Base-by-base conservation (phyloP, 1,140 invertebrate species). In the Chironomus tepperi region DNA sequence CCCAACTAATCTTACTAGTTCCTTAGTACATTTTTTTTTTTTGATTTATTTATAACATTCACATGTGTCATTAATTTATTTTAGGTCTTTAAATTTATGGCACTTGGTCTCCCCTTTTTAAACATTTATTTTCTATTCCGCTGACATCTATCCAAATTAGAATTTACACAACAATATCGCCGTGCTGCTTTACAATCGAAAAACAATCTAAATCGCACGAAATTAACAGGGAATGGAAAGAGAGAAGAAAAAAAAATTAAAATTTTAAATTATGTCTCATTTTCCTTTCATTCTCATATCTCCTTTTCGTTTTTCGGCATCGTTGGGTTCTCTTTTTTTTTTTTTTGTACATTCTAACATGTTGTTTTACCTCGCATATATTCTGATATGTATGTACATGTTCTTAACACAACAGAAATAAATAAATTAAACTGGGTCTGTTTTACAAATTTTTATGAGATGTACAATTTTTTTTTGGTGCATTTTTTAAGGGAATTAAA, bases 201-300 rank as follows among this genome's bases (percentile, higher is more conserved):
- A 57, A 57, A 70, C 65, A 70, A 70, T 70, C 9, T 21, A 70
- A 70, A 70, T 70, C 65, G 65, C 65, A 21, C 65, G 15, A 12
- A 70, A 70, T 70, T 70, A 70, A 70, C 65, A 70, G 65, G 43
- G 10, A 34, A 34, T 5, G 5, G 24, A 34, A 34, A 34, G 24
- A 34, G 24, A 34, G 24, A 34, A n/a, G n/a, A n/a, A n/a, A n/a
- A 70, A 70, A 70, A 70, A 19, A 70, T 70, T 70, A 70, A 70
- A 70, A 70, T 70, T 70, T 70, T 70, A 70, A 70, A 70, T 73
- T 75, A 34, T 73, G 42, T 65, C 21, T 73, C 19, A 73, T 75
- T 64, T 57, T 10, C 43, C 43, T 47, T 15, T 47, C 43, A 10
- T 15, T 47, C 43, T 47, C 43, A 10, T 47, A 15, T 47, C 15